These are phyloP conservation scores for Dione vanillae DNA, from an alignment of 2,888 invertebrate genomes.

Conservation along the genomic window DNA sequence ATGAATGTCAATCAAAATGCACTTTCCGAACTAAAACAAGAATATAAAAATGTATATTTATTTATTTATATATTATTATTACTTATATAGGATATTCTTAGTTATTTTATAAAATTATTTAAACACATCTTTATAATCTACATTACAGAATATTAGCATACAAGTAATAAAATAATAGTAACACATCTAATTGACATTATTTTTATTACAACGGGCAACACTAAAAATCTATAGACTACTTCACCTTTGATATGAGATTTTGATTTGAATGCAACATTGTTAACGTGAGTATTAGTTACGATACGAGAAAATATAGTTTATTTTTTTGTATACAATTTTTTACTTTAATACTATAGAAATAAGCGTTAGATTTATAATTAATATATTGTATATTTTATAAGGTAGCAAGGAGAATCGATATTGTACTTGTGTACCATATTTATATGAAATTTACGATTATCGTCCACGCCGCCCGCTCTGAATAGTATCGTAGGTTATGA, in stretches of 20 bases:
- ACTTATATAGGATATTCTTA: no score
- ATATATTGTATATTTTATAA: constrained; percentile 40
- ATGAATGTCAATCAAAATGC: no score
- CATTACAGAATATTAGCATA: background rate
- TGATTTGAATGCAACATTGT: constrained; percentile 45
- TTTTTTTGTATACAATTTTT: constrained; percentile 12
- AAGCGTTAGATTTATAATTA: constrained; percentile 8
- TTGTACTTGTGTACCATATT: constrained; percentile 58
- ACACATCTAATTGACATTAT: constrained; percentile 7
- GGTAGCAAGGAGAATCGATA: constrained; percentile 62
- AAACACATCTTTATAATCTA: background rate
- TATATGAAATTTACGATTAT: constrained; percentile 63
- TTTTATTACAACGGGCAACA: constrained; percentile 6
- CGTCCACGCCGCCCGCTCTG: constrained; percentile 57
- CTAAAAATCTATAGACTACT: constrained; percentile 22
- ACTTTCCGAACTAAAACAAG: no score
- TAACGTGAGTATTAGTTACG: constrained; percentile 43
- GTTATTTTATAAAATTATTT: no score
- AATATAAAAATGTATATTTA: no score
- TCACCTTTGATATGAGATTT: constrained; percentile 35
- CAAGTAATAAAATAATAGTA: background rate
- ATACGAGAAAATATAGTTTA: constrained; percentile 32
- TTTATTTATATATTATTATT: no score
- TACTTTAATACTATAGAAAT: background rate
- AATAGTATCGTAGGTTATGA: constrained; percentile 61